These are phyloP conservation scores for Gryon sp. DNA, from an alignment of 1,140 invertebrate species.

Conservation along the genomic window DNA sequence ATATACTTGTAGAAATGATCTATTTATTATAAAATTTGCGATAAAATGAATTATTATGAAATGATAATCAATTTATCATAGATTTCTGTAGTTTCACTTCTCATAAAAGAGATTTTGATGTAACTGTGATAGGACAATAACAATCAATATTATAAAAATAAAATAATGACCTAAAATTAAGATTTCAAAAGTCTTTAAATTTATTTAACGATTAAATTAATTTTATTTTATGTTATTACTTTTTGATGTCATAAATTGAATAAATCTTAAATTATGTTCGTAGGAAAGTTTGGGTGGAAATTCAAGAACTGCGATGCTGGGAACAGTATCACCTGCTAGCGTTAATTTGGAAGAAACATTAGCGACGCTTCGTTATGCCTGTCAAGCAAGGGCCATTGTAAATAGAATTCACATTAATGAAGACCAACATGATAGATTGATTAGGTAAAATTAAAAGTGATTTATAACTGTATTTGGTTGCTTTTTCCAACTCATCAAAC, in stretches of 20 bases:
- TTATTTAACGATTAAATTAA: no score
- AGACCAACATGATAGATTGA: conserved; percentile 85
- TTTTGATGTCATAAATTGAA: no score
- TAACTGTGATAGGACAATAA: no score
- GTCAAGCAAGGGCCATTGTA: conserved; percentile 92
- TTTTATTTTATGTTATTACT: no score
- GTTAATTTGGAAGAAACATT: conserved; percentile 89
- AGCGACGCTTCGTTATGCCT: conserved; percentile 92
- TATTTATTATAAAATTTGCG: no score
- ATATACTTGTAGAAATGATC: neutral
- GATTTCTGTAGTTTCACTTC: no score
- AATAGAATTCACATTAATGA: conserved; percentile 89
- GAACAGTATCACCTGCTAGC: conserved; percentile 88
- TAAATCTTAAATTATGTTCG: conserved; percentile 42
- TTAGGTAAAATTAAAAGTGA: conserved; percentile 75
- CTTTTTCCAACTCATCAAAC: neutral
- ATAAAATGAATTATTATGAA: no score
- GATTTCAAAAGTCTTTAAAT: no score
- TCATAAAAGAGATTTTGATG: no score
- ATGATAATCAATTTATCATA: no score
- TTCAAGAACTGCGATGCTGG: conserved; percentile 84
- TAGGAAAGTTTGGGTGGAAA: conserved; percentile 85
- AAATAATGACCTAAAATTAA: no score
- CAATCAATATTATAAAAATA: no score
- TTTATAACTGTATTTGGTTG: conserved; percentile 14